Percentiles rank a stretch among this genome's conserved stretches.
These are phyloP conservation scores for Hydrolagus affinis DNA, from an alignment of 2,113 vertebrate species.

Conservation along the genomic window DNA sequence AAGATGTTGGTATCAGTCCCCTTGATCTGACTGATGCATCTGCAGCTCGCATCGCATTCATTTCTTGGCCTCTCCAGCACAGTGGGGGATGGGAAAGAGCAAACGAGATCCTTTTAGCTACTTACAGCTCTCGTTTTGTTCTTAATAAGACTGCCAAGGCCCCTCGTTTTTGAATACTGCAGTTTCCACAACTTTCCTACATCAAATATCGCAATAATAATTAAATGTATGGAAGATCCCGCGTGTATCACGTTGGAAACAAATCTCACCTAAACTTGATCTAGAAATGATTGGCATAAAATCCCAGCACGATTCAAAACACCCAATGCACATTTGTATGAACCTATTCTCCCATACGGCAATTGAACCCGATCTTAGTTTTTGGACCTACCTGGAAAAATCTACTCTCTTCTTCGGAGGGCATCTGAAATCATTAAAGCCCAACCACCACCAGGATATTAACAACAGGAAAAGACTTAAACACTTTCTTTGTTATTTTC, in stretches of 20 bases:
- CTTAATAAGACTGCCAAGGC: conserved; percentile 20
- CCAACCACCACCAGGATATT: background rate
- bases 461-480: conserved; percentile 30
- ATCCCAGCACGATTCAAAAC: conserved; percentile 23
- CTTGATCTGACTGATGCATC: conserved; percentile 29
- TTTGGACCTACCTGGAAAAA: conserved; percentile 8
- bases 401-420: background rate
- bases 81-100: conserved; percentile 31
- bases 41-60: conserved; percentile 32
- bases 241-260: background rate
- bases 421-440: conserved; percentile 3
- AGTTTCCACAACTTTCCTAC: background rate
- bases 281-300: conserved; percentile 29
- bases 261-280: conserved; percentile 30
- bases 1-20: conserved; percentile 19
- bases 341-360: background rate
- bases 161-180: background rate
- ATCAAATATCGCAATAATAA: conserved; percentile 5
- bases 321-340: conserved; percentile 20
- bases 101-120: conserved; percentile 24
- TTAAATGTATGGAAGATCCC: background rate
- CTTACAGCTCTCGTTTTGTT: conserved; percentile 28
- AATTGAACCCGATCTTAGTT: conserved; percentile 1
- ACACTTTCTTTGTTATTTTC: conserved; percentile 33
- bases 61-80: conserved; percentile 29